A percentile compares a stretch with the other conserved stretches of the same genome.
These are phyloP conservation scores for Lordiphosa andalusiaca DNA, from an alignment of 2,888 invertebrate species.

Conservation along the genomic window DNA sequence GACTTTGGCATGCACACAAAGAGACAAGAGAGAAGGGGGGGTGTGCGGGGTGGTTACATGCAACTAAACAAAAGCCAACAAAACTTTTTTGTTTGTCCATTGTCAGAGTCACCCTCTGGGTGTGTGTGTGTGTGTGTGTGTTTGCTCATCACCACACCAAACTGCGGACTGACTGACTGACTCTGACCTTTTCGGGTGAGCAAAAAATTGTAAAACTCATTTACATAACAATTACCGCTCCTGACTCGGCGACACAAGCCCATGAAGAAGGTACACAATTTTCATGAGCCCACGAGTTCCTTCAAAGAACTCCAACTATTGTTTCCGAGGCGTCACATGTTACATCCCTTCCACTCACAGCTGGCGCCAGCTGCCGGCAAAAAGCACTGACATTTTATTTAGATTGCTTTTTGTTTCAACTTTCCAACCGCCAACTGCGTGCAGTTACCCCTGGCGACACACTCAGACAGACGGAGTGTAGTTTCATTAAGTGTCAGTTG, in stretches of 20 bases:
- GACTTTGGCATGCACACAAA: conserved; percentile 45
- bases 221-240: conserved; percentile 69
- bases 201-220: conserved; percentile 71
- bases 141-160: conserved; percentile 32
- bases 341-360: conserved; percentile 10
- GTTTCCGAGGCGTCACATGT: conserved; percentile 9
- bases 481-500: conserved; percentile 56
- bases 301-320: conserved; percentile 6
- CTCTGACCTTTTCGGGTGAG: conserved; percentile 61
- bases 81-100: conserved; percentile 29
- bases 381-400: conserved; percentile 59
- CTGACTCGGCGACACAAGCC: conserved; percentile 16
- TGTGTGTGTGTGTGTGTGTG: neutral
- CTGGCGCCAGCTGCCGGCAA: conserved; percentile 62
- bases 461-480: neutral
- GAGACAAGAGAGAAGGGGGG: neutral
- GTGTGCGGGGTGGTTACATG: conserved; percentile 10
- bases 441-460: conserved; percentile 14
- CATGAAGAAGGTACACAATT: neutral
- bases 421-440: conserved; percentile 39
- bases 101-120: neutral
- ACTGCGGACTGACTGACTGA: conserved; percentile 55
- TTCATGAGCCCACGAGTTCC: conserved; percentile 3
- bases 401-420: conserved; percentile 57
- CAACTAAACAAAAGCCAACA: conserved; percentile 38